Percentiles rank a stretch among this genome's conserved stretches.
phyloP scores from a whole-genome alignment of 1,140 invertebrate genomes.

The Caenorhabditis inopinata region DNA sequence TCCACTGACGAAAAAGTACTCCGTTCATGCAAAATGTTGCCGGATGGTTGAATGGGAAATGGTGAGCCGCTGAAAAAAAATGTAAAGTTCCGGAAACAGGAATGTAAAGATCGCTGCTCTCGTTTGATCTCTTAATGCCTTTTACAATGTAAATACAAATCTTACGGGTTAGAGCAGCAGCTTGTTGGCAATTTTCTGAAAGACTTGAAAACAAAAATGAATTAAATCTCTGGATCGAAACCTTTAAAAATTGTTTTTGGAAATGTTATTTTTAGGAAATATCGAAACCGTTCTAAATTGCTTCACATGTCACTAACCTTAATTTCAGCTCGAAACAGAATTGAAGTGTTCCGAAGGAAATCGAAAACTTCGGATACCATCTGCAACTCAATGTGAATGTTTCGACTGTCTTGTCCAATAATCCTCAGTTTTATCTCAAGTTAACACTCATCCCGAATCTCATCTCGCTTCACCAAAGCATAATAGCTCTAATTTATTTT shows the following conservation, averaged over 20 bases:
- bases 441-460: background rate
- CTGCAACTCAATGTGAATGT: conserved; percentile 38
- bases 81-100: too few relatives aligned
- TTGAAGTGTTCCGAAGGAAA: conserved; percentile 29
- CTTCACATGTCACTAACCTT: background rate
- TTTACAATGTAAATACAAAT: too few relatives aligned
- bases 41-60: conserved; percentile 40
- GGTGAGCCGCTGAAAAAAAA: too few relatives aligned
- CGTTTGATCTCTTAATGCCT: too few relatives aligned
- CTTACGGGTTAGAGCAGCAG: too few relatives aligned
- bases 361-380: conserved; percentile 37
- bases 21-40: conserved; percentile 34
- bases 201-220: too few relatives aligned
- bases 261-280: too few relatives aligned
- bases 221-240: too few relatives aligned
- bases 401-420: conserved; percentile 35
- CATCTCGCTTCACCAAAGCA: background rate
- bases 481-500: conserved; percentile 21
- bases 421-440: background rate
- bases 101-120: too few relatives aligned
- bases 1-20: conserved; percentile 37
- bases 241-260: too few relatives aligned
- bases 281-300: too few relatives aligned
- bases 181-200: too few relatives aligned
- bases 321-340: conserved; percentile 33